A percentile compares a stretch with the other conserved stretches of the same genome.
Evolutionary conservation across 1,140 invertebrate species (phyloP).

Genomic region (Vanessa atalanta): DNA sequence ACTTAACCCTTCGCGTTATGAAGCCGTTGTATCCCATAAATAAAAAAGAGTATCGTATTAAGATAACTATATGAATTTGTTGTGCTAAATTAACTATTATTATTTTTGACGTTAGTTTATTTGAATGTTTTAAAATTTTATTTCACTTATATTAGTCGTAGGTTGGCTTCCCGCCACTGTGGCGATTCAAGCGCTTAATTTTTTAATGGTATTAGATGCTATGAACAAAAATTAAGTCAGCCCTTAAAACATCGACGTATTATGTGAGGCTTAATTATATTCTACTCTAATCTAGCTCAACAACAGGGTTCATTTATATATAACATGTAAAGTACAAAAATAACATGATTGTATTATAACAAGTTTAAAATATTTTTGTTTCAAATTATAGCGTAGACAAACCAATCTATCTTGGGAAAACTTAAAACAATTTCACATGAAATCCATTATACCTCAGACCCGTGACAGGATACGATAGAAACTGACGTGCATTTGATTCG

Average conservation of each 20-base stretch:
- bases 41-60: conserved; percentile 8
- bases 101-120: background rate
- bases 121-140: background rate
- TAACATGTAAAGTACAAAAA: too few relatives aligned
- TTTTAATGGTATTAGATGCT: too few relatives aligned
- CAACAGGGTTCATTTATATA: too few relatives aligned
- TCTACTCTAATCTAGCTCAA: too few relatives aligned
- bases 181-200: too few relatives aligned
- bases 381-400: background rate
- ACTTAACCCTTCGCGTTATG: conserved; percentile 9
- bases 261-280: too few relatives aligned
- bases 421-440: conserved; percentile 35
- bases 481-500: conserved; percentile 38
- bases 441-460: conserved; percentile 32
- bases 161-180: too few relatives aligned
- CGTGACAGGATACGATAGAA: conserved; percentile 28
- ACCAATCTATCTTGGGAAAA: background rate
- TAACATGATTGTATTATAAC: too few relatives aligned
- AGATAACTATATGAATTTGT: background rate
- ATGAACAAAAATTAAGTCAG: too few relatives aligned
- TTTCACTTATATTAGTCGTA: too few relatives aligned
- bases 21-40: conserved; percentile 13
- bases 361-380: too few relatives aligned
- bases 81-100: background rate
- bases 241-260: too few relatives aligned